These are phyloP conservation scores for Sinocyclocheilus rhinocerous DNA, from an alignment of 2,113 vertebrate genomes.

Conservation along the genomic window DNA sequence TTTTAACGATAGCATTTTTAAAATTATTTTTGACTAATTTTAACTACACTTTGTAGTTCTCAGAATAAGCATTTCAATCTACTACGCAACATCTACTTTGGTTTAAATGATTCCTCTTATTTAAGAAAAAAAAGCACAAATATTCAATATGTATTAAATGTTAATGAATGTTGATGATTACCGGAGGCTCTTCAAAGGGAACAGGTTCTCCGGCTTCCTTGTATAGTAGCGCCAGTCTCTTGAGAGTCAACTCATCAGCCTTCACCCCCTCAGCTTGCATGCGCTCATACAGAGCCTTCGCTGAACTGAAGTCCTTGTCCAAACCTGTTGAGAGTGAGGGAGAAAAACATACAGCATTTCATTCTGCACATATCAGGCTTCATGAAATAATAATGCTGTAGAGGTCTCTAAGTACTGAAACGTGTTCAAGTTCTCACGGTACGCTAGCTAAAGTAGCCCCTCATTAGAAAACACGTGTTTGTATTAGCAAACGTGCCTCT, in stretches of 20 bases:
- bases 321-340: slow-evolving; percentile 67
- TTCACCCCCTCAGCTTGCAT: slow-evolving; percentile 73
- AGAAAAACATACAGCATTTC: slow-evolving; percentile 12
- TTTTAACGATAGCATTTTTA: background rate
- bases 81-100: background rate
- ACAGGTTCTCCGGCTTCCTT: slow-evolving; percentile 76
- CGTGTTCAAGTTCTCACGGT: slow-evolving; percentile 70
- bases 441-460: slow-evolving; percentile 65
- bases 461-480: slow-evolving; percentile 73
- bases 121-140: background rate
- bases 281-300: slow-evolving; percentile 79
- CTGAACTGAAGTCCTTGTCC: slow-evolving; percentile 80
- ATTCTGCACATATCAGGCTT: slow-evolving; percentile 15
- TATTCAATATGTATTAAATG: background rate
- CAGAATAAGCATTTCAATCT: too few species aligned
- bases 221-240: slow-evolving; percentile 85
- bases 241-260: slow-evolving; percentile 81
- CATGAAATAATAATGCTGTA: slow-evolving; percentile 57
- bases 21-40: background rate
- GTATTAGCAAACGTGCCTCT: slow-evolving; percentile 57
- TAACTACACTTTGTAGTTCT: background rate
- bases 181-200: slow-evolving; percentile 90
- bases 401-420: slow-evolving; percentile 67
- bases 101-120: background rate
- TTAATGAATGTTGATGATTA: slow-evolving; percentile 74